Evolutionary conservation across 2,888 invertebrate genomes (phyloP).

Genomic region (Diarsia mendica): DNA sequence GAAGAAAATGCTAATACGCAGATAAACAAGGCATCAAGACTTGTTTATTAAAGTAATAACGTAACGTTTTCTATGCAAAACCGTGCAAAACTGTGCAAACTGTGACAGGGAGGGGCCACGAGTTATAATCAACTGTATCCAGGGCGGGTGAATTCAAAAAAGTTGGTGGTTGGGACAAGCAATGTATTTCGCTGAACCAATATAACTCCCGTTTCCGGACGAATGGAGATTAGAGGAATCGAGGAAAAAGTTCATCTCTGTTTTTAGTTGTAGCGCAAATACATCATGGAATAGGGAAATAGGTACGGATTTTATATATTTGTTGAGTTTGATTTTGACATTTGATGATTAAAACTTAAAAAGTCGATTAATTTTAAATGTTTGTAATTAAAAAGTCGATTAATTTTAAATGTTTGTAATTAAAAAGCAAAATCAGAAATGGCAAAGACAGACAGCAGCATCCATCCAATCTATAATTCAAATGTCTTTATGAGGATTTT

Average conservation of each 20-base stretch:
- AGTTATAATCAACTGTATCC: constrained; percentile 46
- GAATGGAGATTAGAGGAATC: constrained; percentile 15
- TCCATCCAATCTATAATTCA: too few species aligned
- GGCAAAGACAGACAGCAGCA: background rate
- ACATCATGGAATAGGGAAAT: background rate
- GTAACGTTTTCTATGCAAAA: constrained; percentile 46
- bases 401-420: background rate
- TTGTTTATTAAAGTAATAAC: constrained; percentile 54
- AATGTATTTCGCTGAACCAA: constrained; percentile 42
- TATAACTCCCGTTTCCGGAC: constrained; percentile 40
- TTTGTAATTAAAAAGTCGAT: background rate
- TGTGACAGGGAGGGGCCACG: constrained; percentile 13
- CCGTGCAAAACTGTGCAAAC: constrained; percentile 25
- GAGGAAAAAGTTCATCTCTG: constrained; percentile 37
- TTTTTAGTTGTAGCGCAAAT: constrained; percentile 40
- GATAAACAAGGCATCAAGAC: constrained; percentile 50
- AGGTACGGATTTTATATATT: background rate
- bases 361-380: background rate
- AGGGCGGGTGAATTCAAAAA: constrained; percentile 38
- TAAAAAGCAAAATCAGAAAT: background rate
- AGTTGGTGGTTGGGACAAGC: constrained; percentile 32
- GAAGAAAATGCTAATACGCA: constrained; percentile 61
- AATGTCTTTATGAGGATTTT: too few species aligned
- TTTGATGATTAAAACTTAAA: too few species aligned
- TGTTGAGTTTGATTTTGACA: background rate